Conservation (phyloP, 1,140 invertebrate genomes). For the Physella acuta region DNA sequence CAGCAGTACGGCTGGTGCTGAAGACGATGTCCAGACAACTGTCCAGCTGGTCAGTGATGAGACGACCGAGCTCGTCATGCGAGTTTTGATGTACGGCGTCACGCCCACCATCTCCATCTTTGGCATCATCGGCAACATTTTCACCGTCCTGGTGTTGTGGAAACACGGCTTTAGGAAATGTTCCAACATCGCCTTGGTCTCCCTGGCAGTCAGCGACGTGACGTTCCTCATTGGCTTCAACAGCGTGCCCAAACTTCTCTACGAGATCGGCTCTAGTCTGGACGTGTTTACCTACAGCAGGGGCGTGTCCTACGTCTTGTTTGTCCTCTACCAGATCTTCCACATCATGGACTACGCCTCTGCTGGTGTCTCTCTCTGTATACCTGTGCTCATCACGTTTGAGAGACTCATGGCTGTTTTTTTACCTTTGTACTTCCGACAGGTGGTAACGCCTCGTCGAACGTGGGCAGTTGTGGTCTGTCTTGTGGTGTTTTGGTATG, state of each 20-base stretch:
- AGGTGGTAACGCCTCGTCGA: not conserved
- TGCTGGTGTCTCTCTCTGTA: not conserved
- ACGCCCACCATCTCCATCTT: slow-evolving; percentile 10
- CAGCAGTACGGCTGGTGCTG: too few relatives aligned
- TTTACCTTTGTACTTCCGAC: slow-evolving; percentile 2
- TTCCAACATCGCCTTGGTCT: slow-evolving; percentile 11
- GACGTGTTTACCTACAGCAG: too few relatives aligned
- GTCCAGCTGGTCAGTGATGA: too few relatives aligned
- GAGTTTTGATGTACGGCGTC: too few relatives aligned
- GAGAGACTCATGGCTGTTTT: slow-evolving; percentile 16
- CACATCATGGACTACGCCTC: too few relatives aligned
- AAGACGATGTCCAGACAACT: too few relatives aligned
- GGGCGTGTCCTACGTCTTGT: too few relatives aligned
- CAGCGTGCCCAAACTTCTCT: too few relatives aligned
- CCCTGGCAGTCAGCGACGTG: slow-evolving; percentile 4
- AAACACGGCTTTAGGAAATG: slow-evolving; percentile 17
- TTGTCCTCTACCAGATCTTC: too few relatives aligned
- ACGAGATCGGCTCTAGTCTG: too few relatives aligned
- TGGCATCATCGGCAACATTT: slow-evolving; percentile 2
- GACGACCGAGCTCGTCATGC: too few relatives aligned
- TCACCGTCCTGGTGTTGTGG: not conserved
- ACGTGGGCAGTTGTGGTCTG: not conserved
- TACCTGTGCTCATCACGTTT: slow-evolving; percentile 10
- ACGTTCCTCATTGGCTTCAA: too few relatives aligned
- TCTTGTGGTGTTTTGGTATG: not conserved